Base-by-base conservation (phyloP, 2,888 invertebrate genomes). In the Chalcosyrphus nemorum region DNA sequence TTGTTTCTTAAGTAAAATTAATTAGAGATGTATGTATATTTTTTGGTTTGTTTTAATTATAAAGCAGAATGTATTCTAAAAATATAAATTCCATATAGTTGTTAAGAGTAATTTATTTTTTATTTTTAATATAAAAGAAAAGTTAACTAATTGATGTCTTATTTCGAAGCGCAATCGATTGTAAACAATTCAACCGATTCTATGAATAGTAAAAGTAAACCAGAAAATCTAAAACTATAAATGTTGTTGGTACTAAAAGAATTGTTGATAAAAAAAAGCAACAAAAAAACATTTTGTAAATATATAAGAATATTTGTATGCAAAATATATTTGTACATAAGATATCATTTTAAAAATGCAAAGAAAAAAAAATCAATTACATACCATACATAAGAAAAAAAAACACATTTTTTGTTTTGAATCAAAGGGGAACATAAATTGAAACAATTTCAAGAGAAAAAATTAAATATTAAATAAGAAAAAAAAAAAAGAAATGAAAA, bases 391-490 rank as follows among this genome's bases (percentile, higher is more conserved):
- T 66, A 52, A 50, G 47, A 56, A 32, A 56, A 56, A 80, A 65
- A n/a, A n/a, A n/a, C n/a, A 45, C 24, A 15, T 24, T 81, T 59
- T 77, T 77, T 41, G 43, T 43, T 56, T 68, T 52, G 2, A 74
- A 70, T 63, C 57, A 84, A 75, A 63, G 19, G 84, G 84, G 84
- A 84, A 80, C 84, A 84, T 70, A 80, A 68, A 70, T 80, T 84
- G 80, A 80, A 65, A 80, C 68, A 80, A 84, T 80, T 84, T 68
- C 66, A 82, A 84, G 38, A 21, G 38, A 66, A 66, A n/a, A n/a
- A n/a, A n/a, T n/a, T n/a, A n/a, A n/a, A n/a, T n/a, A n/a, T n/a
- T n/a, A n/a, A n/a, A n/a, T 38, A 13, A 19, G 29, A 63, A 56
- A 24, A 38, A 78, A 82, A 32, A 61, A 54, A 59, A 15, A 57